These are phyloP conservation scores for Pristionchus entomophagus DNA, from an alignment of 2,888 invertebrate genomes.

Conservation along the genomic window DNA sequence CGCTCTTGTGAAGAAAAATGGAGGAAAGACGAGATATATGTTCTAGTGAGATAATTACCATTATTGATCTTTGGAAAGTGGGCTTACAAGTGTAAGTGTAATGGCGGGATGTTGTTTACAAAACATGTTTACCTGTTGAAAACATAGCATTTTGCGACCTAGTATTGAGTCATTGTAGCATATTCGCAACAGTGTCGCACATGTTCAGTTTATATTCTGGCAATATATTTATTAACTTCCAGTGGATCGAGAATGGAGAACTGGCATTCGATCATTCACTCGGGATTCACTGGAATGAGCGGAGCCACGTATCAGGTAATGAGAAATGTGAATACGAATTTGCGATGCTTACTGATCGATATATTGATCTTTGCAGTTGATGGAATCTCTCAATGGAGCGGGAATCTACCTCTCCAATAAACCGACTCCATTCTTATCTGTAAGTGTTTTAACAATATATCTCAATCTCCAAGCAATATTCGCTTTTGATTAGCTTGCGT, in stretches of 20 bases:
- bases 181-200: neutral
- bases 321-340: neutral
- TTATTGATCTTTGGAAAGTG: no score
- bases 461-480: no score
- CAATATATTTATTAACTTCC: no score
- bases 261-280: conserved; percentile 40
- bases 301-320: conserved; percentile 17
- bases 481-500: no score
- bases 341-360: no score
- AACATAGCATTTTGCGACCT: neutral
- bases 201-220: neutral
- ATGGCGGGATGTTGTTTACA: no score
- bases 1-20: neutral
- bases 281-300: conserved; percentile 28
- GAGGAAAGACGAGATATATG: conserved; percentile 38
- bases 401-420: neutral
- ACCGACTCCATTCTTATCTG: neutral
- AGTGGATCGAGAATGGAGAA: conserved; percentile 18
- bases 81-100: no score
- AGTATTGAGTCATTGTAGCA: no score
- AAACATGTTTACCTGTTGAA: no score
- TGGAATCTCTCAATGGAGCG: neutral
- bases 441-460: no score
- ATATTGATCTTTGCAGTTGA: neutral
- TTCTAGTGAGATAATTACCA: neutral